A percentile compares a stretch with the other conserved stretches of the same genome.
Conservation (phyloP, 2,888 invertebrate genomes). For the Sesamia inferens region DNA sequence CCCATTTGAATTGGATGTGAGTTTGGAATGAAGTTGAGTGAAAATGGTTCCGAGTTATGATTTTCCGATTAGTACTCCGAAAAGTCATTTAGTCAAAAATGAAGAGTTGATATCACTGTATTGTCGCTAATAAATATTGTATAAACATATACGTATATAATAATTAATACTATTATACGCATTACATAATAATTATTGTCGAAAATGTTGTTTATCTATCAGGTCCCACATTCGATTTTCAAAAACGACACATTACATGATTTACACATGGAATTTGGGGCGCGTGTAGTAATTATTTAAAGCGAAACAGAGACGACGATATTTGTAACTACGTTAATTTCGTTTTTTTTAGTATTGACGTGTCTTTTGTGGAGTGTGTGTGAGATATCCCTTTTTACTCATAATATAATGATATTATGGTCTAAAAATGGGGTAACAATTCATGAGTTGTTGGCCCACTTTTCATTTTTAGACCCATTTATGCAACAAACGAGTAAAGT, state of each 20-base stretch:
- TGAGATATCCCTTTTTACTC: background rate
- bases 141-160: too few species aligned
- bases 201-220: background rate
- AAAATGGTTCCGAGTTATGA: background rate
- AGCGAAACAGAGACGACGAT: background rate
- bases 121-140: background rate
- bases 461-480: background rate
- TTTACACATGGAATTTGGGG: background rate
- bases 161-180: too few species aligned
- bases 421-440: too few species aligned
- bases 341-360: background rate
- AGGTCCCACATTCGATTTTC: background rate
- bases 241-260: background rate
- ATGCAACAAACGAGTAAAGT: constrained; percentile 1
- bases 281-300: background rate
- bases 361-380: background rate
- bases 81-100: background rate
- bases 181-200: too few species aligned
- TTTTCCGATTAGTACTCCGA: background rate
- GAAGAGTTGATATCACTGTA: background rate
- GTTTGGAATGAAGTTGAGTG: background rate
- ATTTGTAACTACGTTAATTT: background rate
- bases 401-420: background rate
- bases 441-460: too few species aligned
- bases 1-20: background rate